A percentile compares a stretch with the other conserved stretches of the same genome.
Evolutionary conservation across 2,888 invertebrate genomes (phyloP).

Genomic region (Crepidodera aurea): DNA sequence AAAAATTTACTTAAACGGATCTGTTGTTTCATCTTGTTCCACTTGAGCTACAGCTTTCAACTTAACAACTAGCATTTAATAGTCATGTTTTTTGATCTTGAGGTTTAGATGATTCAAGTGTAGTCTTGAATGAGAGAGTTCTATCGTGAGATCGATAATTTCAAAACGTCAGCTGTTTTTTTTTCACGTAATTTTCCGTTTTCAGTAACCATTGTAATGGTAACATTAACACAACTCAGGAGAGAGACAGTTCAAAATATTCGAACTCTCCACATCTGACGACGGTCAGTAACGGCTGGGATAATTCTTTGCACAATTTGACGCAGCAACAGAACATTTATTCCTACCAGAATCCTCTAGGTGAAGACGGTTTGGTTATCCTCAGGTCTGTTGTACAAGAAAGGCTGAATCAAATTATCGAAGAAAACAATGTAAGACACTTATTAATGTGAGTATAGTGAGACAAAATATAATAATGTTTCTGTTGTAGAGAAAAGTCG

Average conservation of each 20-base stretch:
- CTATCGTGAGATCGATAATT: no score
- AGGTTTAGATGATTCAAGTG: no score
- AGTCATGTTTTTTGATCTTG: no score
- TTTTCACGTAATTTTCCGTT: no score
- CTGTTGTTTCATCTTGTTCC: no score
- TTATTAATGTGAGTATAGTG: no score
- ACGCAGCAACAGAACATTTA: conserved; percentile 48
- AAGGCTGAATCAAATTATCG: conserved; percentile 82
- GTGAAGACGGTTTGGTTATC: conserved; percentile 78
- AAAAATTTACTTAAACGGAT: no score
- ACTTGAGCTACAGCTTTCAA: no score
- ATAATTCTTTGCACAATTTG: conserved; percentile 43
- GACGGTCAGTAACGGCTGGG: conserved; percentile 60
- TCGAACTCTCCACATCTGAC: conserved; percentile 64
- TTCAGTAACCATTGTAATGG: conserved; percentile 18
- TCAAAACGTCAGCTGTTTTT: no score
- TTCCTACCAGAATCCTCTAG: conserved; percentile 58
- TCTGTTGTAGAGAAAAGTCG: conserved; percentile 78
- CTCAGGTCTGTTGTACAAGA: conserved; percentile 77
- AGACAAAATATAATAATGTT: no score
- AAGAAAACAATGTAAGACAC: conserved; percentile 78
- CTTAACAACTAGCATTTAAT: no score
- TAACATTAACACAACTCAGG: conserved; percentile 15
- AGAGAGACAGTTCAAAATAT: conserved; percentile 51
- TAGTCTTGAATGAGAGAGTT: no score